Evolutionary conservation across 2,888 invertebrate genomes (phyloP).

Genomic region (Lasiommata megera): DNA sequence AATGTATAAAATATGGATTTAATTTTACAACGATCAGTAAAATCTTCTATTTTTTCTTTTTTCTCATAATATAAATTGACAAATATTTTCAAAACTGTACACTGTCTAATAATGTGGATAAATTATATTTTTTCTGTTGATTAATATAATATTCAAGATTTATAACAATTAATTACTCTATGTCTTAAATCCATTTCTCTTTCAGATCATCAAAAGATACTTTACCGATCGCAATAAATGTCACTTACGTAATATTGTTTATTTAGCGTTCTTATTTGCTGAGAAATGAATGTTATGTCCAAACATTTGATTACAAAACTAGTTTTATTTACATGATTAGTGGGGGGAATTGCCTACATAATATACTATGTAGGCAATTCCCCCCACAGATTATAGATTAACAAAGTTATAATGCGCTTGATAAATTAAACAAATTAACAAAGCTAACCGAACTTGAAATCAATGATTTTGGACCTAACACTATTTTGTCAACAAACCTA

Average conservation of each 20-base stretch:
- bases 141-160: background rate
- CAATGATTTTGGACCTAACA: too few species aligned
- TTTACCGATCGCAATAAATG: constrained; percentile 30
- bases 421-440: too few species aligned
- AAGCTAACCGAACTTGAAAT: too few species aligned
- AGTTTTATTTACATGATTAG: too few species aligned
- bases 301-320: too few species aligned
- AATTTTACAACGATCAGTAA: constrained; percentile 27
- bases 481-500: too few species aligned
- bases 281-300: too few species aligned
- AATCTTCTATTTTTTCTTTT: constrained; percentile 19
- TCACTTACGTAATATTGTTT: constrained; percentile 14
- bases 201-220: constrained; percentile 20
- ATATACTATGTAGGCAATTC: too few species aligned
- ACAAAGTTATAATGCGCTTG: too few species aligned
- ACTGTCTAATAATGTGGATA: constrained; percentile 11
- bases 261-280: background rate
- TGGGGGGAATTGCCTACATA: too few species aligned
- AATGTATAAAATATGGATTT: constrained; percentile 15
- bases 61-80: constrained; percentile 30
- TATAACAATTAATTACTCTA: background rate
- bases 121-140: constrained; percentile 1
- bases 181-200: background rate
- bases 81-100: constrained; percentile 21
- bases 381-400: too few species aligned